These are phyloP conservation scores for Centropristis striata DNA, from an alignment of 2,113 vertebrate species.

Conservation along the genomic window DNA sequence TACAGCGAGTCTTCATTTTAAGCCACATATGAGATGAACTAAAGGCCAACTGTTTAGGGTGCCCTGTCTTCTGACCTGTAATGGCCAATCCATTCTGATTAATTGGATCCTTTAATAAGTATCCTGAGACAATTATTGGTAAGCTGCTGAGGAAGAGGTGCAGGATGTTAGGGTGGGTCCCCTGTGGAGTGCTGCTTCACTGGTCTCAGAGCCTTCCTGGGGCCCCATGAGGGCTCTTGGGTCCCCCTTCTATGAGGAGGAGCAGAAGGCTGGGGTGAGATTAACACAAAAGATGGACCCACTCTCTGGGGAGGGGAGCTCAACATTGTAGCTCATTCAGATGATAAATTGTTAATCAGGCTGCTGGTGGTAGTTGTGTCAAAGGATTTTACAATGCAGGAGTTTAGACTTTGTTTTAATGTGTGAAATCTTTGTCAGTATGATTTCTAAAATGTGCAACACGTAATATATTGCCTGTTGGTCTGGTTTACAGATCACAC, in stretches of 20 bases:
- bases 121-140: constrained; percentile 90
- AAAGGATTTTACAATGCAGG: constrained; percentile 12
- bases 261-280: constrained; percentile 48
- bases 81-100: constrained; percentile 91
- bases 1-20: constrained; percentile 91
- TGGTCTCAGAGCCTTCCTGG: constrained; percentile 83
- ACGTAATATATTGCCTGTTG: not conserved
- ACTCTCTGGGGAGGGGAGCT: constrained; percentile 33
- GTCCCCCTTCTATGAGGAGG: constrained; percentile 10
- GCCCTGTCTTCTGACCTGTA: constrained; percentile 89
- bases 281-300: constrained; percentile 46
- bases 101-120: constrained; percentile 92
- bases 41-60: constrained; percentile 90
- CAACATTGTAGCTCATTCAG: constrained; percentile 30
- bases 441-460: not conserved
- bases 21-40: constrained; percentile 84
- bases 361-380: constrained; percentile 3
- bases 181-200: constrained; percentile 81
- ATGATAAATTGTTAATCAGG: constrained; percentile 51
- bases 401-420: not conserved
- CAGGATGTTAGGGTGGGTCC: constrained; percentile 84
- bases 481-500: not conserved
- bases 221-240: constrained; percentile 68
- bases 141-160: constrained; percentile 81
- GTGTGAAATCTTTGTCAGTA: not conserved